Evolutionary conservation across 2,113 vertebrate species (phyloP).

Genomic region (Heterotis niloticus): DNA sequence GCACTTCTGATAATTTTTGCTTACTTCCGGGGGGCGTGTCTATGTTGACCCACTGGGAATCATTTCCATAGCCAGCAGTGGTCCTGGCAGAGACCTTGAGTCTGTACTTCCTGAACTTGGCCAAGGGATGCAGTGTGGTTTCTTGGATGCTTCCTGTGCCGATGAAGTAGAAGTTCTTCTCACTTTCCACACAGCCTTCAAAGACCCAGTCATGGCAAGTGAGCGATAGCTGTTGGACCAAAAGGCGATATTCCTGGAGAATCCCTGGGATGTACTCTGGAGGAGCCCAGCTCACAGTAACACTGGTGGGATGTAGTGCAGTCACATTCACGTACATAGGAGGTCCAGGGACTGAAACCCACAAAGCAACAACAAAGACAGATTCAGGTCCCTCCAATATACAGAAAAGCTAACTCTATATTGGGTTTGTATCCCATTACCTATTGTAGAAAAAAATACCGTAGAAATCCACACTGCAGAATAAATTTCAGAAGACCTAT

Average conservation of each 20-base stretch:
- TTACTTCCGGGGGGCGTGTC: conserved; percentile 82
- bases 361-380: conserved; percentile 10
- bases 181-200: conserved; percentile 68
- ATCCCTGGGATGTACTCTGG: conserved; percentile 74
- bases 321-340: conserved; percentile 71
- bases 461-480: too few species aligned
- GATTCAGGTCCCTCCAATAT: too few species aligned
- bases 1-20: conserved; percentile 43
- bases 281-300: conserved; percentile 77
- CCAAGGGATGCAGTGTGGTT: conserved; percentile 69
- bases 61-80: conserved; percentile 75
- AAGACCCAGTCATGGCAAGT: conserved; percentile 65
- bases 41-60: conserved; percentile 74
- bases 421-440: too few species aligned
- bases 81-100: conserved; percentile 84
- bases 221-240: conserved; percentile 66
- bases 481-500: too few species aligned
- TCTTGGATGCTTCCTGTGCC: conserved; percentile 49
- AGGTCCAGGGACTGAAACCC: conserved; percentile 72
- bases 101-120: conserved; percentile 84
- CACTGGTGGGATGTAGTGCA: conserved; percentile 72
- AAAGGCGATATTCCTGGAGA: conserved; percentile 81
- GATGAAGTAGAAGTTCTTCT: conserved; percentile 61
- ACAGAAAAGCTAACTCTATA: too few species aligned
- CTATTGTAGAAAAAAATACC: too few species aligned